phyloP scores from a whole-genome alignment of 2,797 vertebrate species.

The Alfaro cultratus region DNA sequence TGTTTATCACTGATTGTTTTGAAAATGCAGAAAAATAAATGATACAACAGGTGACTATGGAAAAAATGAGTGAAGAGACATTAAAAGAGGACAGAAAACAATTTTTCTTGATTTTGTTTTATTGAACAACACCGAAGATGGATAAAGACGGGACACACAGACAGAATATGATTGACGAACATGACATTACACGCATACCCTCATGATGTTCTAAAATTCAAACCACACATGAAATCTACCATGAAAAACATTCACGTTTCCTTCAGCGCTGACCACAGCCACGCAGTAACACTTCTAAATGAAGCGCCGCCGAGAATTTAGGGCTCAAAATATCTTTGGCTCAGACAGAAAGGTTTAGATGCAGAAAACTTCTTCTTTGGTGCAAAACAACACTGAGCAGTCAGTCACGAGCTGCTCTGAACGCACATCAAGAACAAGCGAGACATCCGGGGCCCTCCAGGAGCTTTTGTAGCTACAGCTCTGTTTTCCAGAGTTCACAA shows the following conservation, averaged over 20 bases:
- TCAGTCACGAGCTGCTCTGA: slow-evolving; percentile 55
- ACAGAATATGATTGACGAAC: slow-evolving; percentile 44
- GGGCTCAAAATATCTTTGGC: slow-evolving; percentile 50
- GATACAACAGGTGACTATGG: not conserved
- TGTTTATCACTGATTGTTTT: not conserved
- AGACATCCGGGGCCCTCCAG: slow-evolving; percentile 55
- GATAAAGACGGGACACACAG: slow-evolving; percentile 36
- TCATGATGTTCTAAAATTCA: slow-evolving; percentile 18
- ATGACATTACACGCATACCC: slow-evolving; percentile 14
- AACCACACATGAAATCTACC: slow-evolving; percentile 24
- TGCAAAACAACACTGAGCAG: slow-evolving; percentile 55
- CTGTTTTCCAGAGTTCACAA: slow-evolving; percentile 52
- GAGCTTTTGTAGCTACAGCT: slow-evolving; percentile 51
- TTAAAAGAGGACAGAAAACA: slow-evolving; percentile 59
- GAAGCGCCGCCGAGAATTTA: slow-evolving; percentile 30
- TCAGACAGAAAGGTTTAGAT: slow-evolving; percentile 50
- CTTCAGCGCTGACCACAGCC: slow-evolving; percentile 40
- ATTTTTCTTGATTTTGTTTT: slow-evolving; percentile 49
- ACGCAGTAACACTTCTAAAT: not conserved
- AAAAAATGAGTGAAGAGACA: slow-evolving; percentile 20
- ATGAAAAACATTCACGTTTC: slow-evolving; percentile 8
- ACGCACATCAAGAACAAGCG: slow-evolving; percentile 60
- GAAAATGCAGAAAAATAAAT: not conserved
- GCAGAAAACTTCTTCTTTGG: slow-evolving; percentile 45
- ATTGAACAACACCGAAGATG: slow-evolving; percentile 56